phyloP scores from a whole-genome alignment of 2,113 vertebrate species.

The Arvicanthis niloticus region DNA sequence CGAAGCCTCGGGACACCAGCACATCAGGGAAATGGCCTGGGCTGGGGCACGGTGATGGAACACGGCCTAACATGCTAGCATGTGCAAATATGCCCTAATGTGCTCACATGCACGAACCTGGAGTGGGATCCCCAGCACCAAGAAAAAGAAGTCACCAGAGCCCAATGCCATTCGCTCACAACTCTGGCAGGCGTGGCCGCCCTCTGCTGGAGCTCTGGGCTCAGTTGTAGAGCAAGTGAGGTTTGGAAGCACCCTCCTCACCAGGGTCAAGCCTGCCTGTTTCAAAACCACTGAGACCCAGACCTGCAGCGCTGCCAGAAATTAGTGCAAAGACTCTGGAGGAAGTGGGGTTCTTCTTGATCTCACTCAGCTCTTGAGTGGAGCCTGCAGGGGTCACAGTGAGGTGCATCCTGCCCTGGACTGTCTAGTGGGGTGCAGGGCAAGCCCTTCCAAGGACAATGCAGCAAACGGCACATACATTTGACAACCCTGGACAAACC shows the following conservation, averaged over 20 bases:
- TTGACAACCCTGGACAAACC: rapidly evolving
- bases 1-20: rapidly evolving
- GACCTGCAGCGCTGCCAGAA: neutral
- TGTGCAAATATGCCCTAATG: neutral
- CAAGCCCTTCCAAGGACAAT: rapidly evolving
- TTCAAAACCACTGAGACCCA: neutral
- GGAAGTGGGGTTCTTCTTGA: neutral
- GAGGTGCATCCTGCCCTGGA: neutral
- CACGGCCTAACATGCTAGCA: neutral
- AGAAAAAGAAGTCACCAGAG: neutral
- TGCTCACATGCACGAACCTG: neutral
- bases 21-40: neutral
- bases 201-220: neutral
- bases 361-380: neutral
- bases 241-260: neutral
- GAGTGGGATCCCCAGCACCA: neutral
- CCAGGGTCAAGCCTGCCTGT: neutral
- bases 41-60: neutral
- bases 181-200: neutral
- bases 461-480: neutral
- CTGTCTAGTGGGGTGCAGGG: rapidly evolving
- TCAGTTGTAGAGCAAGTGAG: neutral
- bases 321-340: neutral
- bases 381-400: neutral
- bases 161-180: neutral